Percentiles rank a stretch among this genome's conserved stretches.
phyloP scores from a whole-genome alignment of 2,888 invertebrate genomes.

The Lypha dubia region DNA sequence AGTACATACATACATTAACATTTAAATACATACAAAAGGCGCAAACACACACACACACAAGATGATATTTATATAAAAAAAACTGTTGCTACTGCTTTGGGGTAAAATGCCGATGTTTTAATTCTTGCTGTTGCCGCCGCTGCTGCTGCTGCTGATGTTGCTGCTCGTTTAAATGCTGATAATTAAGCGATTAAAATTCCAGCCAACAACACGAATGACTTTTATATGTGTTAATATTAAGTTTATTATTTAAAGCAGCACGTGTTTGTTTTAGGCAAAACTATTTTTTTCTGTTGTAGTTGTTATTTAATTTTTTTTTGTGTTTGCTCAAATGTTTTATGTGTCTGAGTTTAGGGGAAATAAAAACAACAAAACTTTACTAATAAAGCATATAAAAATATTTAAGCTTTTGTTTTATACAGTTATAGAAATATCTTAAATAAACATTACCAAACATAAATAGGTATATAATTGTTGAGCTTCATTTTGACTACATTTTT shows the following conservation, averaged over 20 bases:
- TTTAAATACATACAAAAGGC: not conserved
- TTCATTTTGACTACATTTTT: too few species aligned
- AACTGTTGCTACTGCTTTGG: not conserved
- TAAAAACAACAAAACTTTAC: not conserved
- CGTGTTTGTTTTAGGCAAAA: slow-evolving; percentile 78
- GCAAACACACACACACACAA: not conserved
- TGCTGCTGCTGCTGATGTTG: slow-evolving; percentile 38
- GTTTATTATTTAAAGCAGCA: slow-evolving; percentile 83
- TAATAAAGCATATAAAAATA: not conserved
- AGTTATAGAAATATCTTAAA: slow-evolving; percentile 7
- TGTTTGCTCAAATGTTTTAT: not conserved
- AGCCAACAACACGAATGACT: slow-evolving; percentile 81
- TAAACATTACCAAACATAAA: not conserved
- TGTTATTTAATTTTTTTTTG: not conserved
- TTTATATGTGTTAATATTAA: slow-evolving; percentile 84
- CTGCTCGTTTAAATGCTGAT: slow-evolving; percentile 72
- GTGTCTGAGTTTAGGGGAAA: not conserved
- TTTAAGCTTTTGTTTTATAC: not conserved
- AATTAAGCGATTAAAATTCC: slow-evolving; percentile 83
- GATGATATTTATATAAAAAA: not conserved
- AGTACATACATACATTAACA: slow-evolving; percentile 1
- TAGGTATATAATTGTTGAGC: too few species aligned
- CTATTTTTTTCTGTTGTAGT: slow-evolving; percentile 13
- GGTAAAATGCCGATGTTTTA: not conserved
- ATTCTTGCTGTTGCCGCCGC: slow-evolving; percentile 14